Evolutionary conservation across 2,888 invertebrate genomes (phyloP).

Genomic region (Mycogona germanica): DNA sequence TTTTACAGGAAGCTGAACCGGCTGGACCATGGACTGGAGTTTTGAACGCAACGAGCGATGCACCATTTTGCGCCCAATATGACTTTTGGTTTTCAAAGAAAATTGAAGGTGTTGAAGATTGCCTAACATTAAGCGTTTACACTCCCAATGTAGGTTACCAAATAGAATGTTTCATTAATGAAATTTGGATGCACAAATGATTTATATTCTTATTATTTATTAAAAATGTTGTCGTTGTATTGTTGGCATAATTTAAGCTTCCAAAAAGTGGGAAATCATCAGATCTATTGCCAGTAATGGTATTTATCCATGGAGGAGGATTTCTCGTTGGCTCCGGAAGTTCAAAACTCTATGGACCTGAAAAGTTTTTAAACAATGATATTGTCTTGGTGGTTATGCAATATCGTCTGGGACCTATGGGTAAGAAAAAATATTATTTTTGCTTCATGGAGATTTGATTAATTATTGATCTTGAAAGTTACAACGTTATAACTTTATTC

Average conservation of each 20-base stretch:
- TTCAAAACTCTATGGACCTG: too few species aligned
- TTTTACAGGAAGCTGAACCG: background rate
- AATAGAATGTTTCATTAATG: too few species aligned
- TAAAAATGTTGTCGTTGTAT: background rate
- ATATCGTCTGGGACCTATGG: too few species aligned
- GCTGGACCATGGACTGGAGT: background rate
- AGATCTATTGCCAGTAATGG: background rate
- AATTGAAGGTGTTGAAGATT: constrained; percentile 11
- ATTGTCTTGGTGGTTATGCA: too few species aligned
- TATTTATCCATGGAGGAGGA: too few species aligned
- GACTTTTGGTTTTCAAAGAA: background rate
- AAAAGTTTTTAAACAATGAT: too few species aligned
- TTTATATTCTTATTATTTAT: background rate
- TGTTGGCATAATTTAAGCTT: too few species aligned
- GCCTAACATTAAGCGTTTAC: constrained; percentile 7
- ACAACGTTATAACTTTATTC: too few species aligned
- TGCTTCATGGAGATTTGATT: too few species aligned
- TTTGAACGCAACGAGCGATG: background rate
- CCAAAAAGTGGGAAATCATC: background rate
- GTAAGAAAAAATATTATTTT: too few species aligned
- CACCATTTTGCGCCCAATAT: background rate
- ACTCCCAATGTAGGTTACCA: constrained; percentile 11
- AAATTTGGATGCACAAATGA: background rate
- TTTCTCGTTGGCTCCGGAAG: too few species aligned
- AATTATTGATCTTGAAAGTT: too few species aligned